Conservation (phyloP, 2,888 invertebrate species). For the Stegana nigrithorax region DNA sequence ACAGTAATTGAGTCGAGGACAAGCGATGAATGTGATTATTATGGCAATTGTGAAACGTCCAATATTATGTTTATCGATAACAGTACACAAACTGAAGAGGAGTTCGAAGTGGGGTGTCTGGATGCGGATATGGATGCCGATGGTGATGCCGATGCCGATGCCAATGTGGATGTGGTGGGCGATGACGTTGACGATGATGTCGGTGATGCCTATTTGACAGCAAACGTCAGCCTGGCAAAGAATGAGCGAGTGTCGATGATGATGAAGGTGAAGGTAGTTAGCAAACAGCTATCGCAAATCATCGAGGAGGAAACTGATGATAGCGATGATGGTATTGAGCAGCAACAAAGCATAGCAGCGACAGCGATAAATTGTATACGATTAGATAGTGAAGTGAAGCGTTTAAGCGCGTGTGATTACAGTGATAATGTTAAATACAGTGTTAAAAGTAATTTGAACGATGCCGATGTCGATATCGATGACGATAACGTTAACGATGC, state of each 20-base stretch:
- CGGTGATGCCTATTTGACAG: not conserved
- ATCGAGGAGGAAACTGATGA: constrained; percentile 1
- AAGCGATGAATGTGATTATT: constrained; percentile 47
- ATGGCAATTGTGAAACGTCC: constrained; percentile 33
- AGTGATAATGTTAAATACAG: not conserved
- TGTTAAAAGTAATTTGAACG: constrained; percentile 22
- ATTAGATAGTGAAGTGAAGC: constrained; percentile 8
- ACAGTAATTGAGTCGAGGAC: constrained; percentile 32
- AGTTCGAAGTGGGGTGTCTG: constrained; percentile 22
- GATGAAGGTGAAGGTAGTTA: not conserved
- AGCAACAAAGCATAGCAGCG: not conserved
- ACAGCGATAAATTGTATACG: constrained; percentile 23
- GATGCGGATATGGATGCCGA: constrained; percentile 14
- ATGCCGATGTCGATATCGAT: constrained; percentile 5
- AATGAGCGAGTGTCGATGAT: not conserved
- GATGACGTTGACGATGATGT: not conserved
- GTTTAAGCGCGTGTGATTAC: not conserved
- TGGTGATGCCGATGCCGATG: not conserved
- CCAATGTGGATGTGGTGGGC: not conserved
- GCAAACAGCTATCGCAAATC: constrained; percentile 31
- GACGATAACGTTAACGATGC: constrained; percentile 1
- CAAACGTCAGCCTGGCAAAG: not conserved
- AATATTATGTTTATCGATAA: constrained; percentile 48
- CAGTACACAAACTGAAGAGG: constrained; percentile 50
- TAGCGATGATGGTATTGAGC: not conserved